Conservation (phyloP, 92 coral and sea anemone species). For the Paragorgia papillata region DNA sequence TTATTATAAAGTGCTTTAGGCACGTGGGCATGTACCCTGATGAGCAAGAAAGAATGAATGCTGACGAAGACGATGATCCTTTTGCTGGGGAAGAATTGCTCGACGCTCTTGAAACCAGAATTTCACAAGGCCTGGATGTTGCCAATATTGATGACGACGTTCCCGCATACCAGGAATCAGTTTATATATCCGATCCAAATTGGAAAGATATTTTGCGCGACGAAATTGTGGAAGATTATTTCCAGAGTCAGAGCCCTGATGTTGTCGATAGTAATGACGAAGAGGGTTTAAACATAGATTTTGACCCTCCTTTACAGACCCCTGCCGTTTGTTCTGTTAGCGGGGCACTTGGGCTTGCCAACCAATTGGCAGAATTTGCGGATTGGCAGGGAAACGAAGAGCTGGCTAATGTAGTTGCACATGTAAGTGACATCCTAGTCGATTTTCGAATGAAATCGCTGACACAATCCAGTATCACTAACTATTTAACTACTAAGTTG, state of each 20-base stretch:
- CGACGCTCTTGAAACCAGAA: constrained; percentile 34
- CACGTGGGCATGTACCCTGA: constrained; percentile 47
- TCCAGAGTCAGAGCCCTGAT: not conserved
- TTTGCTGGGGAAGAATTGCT: constrained; percentile 47
- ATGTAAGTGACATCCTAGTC: constrained; percentile 29
- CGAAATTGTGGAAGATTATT: constrained; percentile 20
- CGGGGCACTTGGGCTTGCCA: constrained; percentile 43
- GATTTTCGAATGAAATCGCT: constrained; percentile 38
- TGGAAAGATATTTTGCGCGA: constrained; percentile 46
- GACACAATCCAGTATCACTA: constrained; percentile 38
- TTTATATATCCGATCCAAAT: too few species aligned
- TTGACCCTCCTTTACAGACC: constrained; percentile 40
- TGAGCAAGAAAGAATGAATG: constrained; percentile 14
- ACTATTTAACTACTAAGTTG: constrained; percentile 32
- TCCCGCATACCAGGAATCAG: too few species aligned
- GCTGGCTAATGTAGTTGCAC: constrained; percentile 21
- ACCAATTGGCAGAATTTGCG: constrained; percentile 38
- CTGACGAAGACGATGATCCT: constrained; percentile 51
- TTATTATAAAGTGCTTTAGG: constrained; percentile 49
- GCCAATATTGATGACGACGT: too few species aligned
- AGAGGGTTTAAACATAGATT: constrained; percentile 25
- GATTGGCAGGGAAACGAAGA: constrained; percentile 36
- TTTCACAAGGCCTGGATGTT: constrained; percentile 34
- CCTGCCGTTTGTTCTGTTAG: constrained; percentile 39
- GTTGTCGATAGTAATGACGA: constrained; percentile 25